These are phyloP conservation scores for Calidris pugnax DNA, from an alignment of 2,113 vertebrate species.

Conservation along the genomic window DNA sequence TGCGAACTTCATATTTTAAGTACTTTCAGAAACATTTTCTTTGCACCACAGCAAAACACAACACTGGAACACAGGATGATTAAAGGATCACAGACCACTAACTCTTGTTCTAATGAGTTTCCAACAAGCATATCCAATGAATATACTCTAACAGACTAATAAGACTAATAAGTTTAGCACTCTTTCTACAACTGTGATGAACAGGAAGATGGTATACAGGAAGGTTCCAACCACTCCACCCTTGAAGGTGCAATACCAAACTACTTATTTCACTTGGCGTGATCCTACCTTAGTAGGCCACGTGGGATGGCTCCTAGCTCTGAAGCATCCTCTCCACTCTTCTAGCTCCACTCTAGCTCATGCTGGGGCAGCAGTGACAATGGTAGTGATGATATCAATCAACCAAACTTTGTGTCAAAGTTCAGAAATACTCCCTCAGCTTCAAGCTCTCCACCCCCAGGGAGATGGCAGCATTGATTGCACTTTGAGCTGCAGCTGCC, in stretches of 20 bases:
- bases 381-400: no score
- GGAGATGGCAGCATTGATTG: neutral
- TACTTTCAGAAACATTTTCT: neutral
- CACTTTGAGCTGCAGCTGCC: neutral
- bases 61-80: neutral
- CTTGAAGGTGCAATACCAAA: no score
- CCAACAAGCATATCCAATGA: neutral
- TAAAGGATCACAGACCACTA: neutral
- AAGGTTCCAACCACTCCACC: no score
- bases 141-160: neutral
- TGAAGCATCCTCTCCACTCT: no score
- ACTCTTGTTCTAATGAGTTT: neutral
- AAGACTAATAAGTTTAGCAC: no score
- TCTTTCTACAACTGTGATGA: no score
- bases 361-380: no score
- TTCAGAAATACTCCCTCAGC: neutral
- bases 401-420: fast-evolving
- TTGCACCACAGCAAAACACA: neutral
- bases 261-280: no score
- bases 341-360: no score
- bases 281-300: no score
- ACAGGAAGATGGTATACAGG: no score
- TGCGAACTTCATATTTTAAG: neutral
- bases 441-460: neutral
- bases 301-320: no score